Percentiles rank a stretch among this genome's conserved stretches.
phyloP scores from a whole-genome alignment of 2,113 vertebrate species.

The Glareola pratincola region DNA sequence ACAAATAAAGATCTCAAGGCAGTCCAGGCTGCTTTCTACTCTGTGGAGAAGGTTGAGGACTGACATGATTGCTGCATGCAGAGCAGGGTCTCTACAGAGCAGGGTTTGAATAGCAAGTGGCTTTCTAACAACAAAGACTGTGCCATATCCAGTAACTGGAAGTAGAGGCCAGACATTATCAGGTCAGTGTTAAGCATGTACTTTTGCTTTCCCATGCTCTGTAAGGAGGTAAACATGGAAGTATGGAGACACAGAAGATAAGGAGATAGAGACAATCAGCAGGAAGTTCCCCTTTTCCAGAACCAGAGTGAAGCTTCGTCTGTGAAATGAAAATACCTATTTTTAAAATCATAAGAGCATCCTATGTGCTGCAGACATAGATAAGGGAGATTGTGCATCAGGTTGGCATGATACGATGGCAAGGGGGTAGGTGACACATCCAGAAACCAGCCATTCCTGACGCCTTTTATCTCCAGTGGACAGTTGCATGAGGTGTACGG shows the following conservation, averaged over 20 bases:
- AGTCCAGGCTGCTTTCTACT: not conserved
- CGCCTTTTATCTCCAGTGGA: not conserved
- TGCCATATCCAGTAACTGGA: not conserved
- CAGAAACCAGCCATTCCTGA: not conserved
- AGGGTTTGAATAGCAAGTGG: not conserved
- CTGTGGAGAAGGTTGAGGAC: not conserved
- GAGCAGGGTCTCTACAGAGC: not conserved
- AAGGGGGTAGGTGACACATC: not conserved
- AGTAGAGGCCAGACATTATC: not conserved
- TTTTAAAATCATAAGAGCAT: not conserved
- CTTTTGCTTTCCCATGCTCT: not conserved
- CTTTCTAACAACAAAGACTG: not conserved
- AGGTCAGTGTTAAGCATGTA: not conserved
- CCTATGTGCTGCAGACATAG: not conserved
- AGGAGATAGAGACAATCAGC: not conserved
- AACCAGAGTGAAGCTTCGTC: not conserved
- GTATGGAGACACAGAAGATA: not conserved
- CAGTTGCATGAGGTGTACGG: not conserved
- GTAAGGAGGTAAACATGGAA: not conserved
- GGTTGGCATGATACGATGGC: not conserved
- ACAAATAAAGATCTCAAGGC: not conserved
- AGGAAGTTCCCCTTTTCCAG: not conserved
- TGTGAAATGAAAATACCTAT: not conserved
- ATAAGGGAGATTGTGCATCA: not conserved
- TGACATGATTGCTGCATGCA: accelerated